Conservation (phyloP, 2,113 vertebrate species). For the Scomber japonicus region DNA sequence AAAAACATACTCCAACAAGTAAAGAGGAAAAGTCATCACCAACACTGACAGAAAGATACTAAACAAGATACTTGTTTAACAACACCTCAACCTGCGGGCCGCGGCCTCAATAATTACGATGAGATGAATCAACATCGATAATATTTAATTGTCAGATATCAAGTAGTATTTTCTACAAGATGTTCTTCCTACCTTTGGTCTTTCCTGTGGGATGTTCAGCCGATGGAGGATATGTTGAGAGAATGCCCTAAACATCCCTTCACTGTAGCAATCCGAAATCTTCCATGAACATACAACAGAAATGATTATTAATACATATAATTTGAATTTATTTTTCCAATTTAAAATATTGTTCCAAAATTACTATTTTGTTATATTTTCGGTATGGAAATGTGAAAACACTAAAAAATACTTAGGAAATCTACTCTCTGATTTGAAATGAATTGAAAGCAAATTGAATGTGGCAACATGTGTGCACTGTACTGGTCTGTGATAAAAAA, state of each 20-base stretch:
- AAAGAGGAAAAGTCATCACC: no score
- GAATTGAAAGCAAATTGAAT: slow-evolving; percentile 32
- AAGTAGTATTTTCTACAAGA: not conserved
- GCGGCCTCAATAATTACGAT: not conserved
- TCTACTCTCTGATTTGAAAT: slow-evolving; percentile 6
- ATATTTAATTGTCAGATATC: not conserved
- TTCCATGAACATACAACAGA: slow-evolving; percentile 77
- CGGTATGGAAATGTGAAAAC: not conserved
- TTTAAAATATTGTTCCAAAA: not conserved
- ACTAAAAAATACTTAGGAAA: not conserved
- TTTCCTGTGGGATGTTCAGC: slow-evolving; percentile 88
- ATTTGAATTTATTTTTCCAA: slow-evolving; percentile 2
- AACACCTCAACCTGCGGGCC: not conserved
- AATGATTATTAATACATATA: not conserved
- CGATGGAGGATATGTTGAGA: slow-evolving; percentile 95
- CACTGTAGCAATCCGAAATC: slow-evolving; percentile 92
- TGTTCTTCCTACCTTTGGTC: slow-evolving; percentile 86
- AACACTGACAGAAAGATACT: no score
- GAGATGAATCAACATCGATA: no score
- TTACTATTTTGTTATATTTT: not conserved
- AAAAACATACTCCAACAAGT: no score
- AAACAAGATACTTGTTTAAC: no score
- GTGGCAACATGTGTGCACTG: not conserved
- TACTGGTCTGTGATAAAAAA: not conserved
- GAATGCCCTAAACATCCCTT: slow-evolving; percentile 95